phyloP scores from a whole-genome alignment of 2,888 invertebrate species.

The Palloptera scutellata region DNA sequence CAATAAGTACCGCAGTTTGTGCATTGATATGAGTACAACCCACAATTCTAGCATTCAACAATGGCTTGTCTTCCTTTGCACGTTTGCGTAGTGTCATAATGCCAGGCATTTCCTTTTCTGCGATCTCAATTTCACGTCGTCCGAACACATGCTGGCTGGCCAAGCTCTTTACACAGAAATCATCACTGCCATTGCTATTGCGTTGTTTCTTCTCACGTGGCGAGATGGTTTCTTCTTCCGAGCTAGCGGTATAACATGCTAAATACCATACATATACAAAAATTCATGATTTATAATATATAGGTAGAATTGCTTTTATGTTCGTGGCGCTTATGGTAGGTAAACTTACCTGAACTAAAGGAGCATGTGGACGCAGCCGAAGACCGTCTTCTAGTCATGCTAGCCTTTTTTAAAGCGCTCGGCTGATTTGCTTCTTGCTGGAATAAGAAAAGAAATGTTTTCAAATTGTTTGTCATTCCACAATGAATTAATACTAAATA shows the following conservation, averaged over 20 bases:
- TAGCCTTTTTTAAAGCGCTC: constrained; percentile 83
- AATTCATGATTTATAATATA: too few relatives aligned
- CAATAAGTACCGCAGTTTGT: constrained; percentile 93
- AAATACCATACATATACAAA: background rate
- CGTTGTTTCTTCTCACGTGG: constrained; percentile 92
- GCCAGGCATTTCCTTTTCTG: constrained; percentile 98
- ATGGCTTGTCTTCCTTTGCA: constrained; percentile 89
- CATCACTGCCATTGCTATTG: constrained; percentile 80
- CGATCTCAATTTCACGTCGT: constrained; percentile 94
- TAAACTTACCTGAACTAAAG: constrained; percentile 83
- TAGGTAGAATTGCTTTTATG: too few relatives aligned
- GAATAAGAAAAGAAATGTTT: constrained; percentile 19
- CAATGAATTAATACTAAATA: too few relatives aligned
- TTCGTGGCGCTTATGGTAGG: too few relatives aligned
- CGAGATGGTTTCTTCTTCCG: constrained; percentile 90
- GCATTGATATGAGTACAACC: constrained; percentile 98
- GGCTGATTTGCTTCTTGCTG: constrained; percentile 62
- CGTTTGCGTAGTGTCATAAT: constrained; percentile 91
- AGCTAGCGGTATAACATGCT: constrained; percentile 71
- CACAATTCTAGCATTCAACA: constrained; percentile 92
- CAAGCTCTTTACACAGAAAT: constrained; percentile 93
- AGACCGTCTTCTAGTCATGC: constrained; percentile 76
- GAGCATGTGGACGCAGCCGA: constrained; percentile 94
- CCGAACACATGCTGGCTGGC: constrained; percentile 87
- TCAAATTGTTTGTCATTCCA: too few relatives aligned